phyloP scores from a whole-genome alignment of 2,888 invertebrate genomes.

The Zootermopsis nevadensis region DNA sequence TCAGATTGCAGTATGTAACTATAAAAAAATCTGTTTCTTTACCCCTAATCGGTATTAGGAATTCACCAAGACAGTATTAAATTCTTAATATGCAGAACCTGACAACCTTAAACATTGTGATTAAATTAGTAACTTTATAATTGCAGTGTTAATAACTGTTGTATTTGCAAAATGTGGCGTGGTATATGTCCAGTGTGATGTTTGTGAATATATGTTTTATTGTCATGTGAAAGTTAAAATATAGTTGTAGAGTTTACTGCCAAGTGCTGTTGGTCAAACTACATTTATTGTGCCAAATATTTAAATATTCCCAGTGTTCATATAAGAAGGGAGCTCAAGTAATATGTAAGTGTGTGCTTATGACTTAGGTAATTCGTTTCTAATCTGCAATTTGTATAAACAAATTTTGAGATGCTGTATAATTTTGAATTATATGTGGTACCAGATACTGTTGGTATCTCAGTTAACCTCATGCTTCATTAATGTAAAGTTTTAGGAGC shows the following conservation, averaged over 20 bases:
- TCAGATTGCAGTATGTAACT: too few species aligned
- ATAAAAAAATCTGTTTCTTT: not conserved
- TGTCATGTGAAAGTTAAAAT: not conserved
- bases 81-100: not conserved
- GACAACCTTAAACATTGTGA: not conserved
- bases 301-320: not conserved
- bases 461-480: too few species aligned
- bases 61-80: not conserved
- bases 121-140: not conserved
- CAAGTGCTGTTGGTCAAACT: not conserved
- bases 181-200: not conserved
- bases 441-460: too few species aligned
- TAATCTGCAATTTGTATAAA: too few species aligned
- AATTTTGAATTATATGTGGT: too few species aligned
- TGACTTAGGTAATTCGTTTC: too few species aligned
- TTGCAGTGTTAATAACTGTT: not conserved
- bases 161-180: not conserved
- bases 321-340: not conserved
- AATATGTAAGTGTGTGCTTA: not conserved
- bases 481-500: too few species aligned
- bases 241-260: not conserved
- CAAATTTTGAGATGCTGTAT: too few species aligned
- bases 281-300: constrained; percentile 1
- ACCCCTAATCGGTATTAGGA: not conserved
- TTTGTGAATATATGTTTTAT: not conserved